phyloP scores from a whole-genome alignment of 2,888 invertebrate genomes.

The Chloroclysta siterata region DNA sequence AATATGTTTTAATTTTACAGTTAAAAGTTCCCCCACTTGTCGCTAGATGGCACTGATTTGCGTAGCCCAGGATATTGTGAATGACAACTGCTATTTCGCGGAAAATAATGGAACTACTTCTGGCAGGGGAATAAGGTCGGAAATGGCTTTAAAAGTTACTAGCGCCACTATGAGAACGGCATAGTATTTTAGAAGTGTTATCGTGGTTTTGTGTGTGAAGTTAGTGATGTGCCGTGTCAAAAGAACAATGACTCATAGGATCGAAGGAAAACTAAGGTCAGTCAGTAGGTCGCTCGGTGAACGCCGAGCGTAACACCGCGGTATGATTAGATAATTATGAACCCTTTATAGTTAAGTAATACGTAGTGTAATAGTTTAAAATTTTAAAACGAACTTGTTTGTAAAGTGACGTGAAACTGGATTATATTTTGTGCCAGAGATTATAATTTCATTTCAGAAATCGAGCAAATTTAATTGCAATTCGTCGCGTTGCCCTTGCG shows the following conservation, averaged over 20 bases:
- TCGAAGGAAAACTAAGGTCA: slow-evolving; percentile 56
- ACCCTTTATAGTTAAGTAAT: slow-evolving; percentile 52
- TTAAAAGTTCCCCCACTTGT: neutral
- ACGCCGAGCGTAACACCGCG: slow-evolving; percentile 46
- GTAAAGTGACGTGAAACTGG: slow-evolving; percentile 65
- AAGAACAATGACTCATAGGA: slow-evolving; percentile 58
- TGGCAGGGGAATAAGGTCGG: slow-evolving; percentile 23
- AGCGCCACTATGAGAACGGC: slow-evolving; percentile 14
- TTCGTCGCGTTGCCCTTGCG: slow-evolving; percentile 56
- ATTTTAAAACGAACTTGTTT: slow-evolving; percentile 43
- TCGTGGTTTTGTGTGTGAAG: slow-evolving; percentile 44
- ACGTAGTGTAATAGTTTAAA: slow-evolving; percentile 46
- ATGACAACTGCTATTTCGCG: slow-evolving; percentile 21
- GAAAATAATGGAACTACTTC: slow-evolving; percentile 21
- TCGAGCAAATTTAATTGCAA: slow-evolving; percentile 40
- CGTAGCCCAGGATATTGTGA: slow-evolving; percentile 14
- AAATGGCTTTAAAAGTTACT: slow-evolving; percentile 23
- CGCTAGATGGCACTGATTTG: slow-evolving; percentile 31
- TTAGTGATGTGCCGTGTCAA: slow-evolving; percentile 52
- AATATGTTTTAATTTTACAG: too few relatives aligned
- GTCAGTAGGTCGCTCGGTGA: slow-evolving; percentile 60
- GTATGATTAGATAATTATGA: slow-evolving; percentile 52
- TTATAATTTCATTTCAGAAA: slow-evolving; percentile 36
- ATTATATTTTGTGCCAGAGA: slow-evolving; percentile 43
- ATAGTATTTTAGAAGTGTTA: slow-evolving; percentile 25